Conservation (phyloP, 2,113 vertebrate genomes). For the Otocyon megalotis region DNA sequence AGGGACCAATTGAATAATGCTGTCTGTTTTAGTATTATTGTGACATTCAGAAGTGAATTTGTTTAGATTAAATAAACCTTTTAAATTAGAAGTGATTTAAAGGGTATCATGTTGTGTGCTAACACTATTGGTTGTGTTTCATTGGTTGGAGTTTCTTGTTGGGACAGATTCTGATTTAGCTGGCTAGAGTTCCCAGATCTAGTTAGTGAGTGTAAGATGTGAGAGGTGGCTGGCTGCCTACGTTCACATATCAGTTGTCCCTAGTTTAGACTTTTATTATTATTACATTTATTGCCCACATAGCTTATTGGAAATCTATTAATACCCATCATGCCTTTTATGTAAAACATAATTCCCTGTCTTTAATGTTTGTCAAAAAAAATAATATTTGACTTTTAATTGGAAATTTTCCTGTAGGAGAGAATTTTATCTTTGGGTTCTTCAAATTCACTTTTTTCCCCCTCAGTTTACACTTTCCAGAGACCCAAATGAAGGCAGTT, state of each 20-base stretch:
- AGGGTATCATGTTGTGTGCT: neutral
- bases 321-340: neutral
- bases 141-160: neutral
- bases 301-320: neutral
- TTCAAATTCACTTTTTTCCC: neutral
- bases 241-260: neutral
- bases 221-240: neutral
- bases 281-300: neutral
- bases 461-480: neutral
- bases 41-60: neutral
- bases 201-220: neutral
- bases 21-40: conserved; percentile 9
- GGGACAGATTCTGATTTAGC: neutral
- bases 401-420: neutral
- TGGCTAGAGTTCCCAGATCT: neutral
- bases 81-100: neutral
- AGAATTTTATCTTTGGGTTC: conserved; percentile 30
- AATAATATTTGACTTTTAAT: conserved; percentile 38
- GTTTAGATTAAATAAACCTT: neutral
- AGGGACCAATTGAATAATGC: neutral
- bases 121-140: neutral
- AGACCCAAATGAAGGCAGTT: neutral
- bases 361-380: conserved; percentile 33
- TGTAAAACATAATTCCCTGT: neutral
- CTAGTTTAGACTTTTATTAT: neutral